Percentiles rank a stretch among this genome's conserved stretches.
phyloP scores from a whole-genome alignment of 1,140 invertebrate genomes.

The Diabrotica undecimpunctata region DNA sequence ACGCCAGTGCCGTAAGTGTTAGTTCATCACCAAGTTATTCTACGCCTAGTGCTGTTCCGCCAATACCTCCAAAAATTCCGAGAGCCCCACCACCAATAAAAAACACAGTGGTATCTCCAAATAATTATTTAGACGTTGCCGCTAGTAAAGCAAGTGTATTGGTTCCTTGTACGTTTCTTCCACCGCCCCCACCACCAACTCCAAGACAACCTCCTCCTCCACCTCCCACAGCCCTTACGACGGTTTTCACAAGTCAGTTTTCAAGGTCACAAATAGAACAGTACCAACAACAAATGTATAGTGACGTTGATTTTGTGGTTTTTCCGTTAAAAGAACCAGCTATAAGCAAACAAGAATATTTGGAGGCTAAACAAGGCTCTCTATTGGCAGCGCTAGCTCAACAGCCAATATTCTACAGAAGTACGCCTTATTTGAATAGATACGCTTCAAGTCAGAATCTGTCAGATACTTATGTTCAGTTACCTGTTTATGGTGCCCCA shows the following conservation, averaged over 20 bases:
- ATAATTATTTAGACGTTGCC: slow-evolving; percentile 66
- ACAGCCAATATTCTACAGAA: slow-evolving; percentile 69
- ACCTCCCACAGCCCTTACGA: slow-evolving; percentile 56
- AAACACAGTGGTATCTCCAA: slow-evolving; percentile 58
- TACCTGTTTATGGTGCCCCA: slow-evolving; percentile 59
- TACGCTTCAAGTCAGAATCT: slow-evolving; percentile 75
- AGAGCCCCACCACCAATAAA: slow-evolving; percentile 46
- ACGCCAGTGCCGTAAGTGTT: slow-evolving; percentile 55
- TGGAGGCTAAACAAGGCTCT: slow-evolving; percentile 77
- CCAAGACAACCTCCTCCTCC: slow-evolving; percentile 48
- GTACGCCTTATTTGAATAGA: slow-evolving; percentile 70
- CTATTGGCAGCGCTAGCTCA: slow-evolving; percentile 59
- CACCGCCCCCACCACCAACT: slow-evolving; percentile 53
- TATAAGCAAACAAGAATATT: slow-evolving; percentile 83
- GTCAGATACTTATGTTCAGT: slow-evolving; percentile 64
- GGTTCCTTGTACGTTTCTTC: slow-evolving; percentile 57
- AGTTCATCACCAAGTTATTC: slow-evolving; percentile 54
- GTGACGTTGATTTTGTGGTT: slow-evolving; percentile 85
- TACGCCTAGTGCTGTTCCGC: slow-evolving; percentile 49
- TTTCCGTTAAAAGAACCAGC: slow-evolving; percentile 85
- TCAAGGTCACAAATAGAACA: slow-evolving; percentile 75
- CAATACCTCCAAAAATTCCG: slow-evolving; percentile 52
- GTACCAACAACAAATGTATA: slow-evolving; percentile 82
- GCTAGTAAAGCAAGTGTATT: slow-evolving; percentile 59
- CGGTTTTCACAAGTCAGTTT: slow-evolving; percentile 64